Percentiles rank a stretch among this genome's conserved stretches.
phyloP scores from a whole-genome alignment of 2,797 vertebrate species.

The Phoxinus dragarum region DNA sequence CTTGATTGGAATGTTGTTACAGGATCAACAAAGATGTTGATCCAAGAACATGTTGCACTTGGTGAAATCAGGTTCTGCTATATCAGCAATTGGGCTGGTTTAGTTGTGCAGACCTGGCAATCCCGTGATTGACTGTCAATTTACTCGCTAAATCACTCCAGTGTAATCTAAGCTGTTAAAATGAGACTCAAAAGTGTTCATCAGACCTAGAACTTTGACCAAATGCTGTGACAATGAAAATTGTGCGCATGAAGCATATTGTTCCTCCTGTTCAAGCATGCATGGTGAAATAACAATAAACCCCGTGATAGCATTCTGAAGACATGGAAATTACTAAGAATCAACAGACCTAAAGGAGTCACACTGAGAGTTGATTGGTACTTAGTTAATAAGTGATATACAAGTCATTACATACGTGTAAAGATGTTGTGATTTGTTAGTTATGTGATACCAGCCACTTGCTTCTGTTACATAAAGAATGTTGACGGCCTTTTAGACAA shows the following conservation, averaged over 20 bases:
- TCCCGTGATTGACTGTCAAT: neutral
- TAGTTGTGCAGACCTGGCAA: neutral
- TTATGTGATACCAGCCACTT: neutral
- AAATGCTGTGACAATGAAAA: constrained; percentile 5
- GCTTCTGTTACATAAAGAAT: neutral
- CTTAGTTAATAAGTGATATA: neutral
- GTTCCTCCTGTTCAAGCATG: neutral
- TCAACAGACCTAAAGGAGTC: neutral
- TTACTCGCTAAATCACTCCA: constrained; percentile 3
- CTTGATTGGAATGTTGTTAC: no score
- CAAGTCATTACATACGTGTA: neutral
- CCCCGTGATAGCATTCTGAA: neutral
- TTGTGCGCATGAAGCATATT: neutral
- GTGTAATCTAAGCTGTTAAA: constrained; percentile 19
- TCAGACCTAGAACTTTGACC: constrained; percentile 26
- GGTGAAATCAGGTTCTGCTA: no score
- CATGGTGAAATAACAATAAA: constrained; percentile 12
- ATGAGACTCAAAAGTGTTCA: constrained; percentile 6
- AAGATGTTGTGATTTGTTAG: neutral
- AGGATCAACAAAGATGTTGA: no score
- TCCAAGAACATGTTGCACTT: no score
- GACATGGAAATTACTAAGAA: neutral
- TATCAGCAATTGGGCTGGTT: neutral
- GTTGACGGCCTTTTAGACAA: neutral
- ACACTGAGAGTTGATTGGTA: neutral